A percentile compares a stretch with the other conserved stretches of the same genome.
phyloP scores from a whole-genome alignment of 2,113 vertebrate genomes.

The Dipodomys merriami region DNA sequence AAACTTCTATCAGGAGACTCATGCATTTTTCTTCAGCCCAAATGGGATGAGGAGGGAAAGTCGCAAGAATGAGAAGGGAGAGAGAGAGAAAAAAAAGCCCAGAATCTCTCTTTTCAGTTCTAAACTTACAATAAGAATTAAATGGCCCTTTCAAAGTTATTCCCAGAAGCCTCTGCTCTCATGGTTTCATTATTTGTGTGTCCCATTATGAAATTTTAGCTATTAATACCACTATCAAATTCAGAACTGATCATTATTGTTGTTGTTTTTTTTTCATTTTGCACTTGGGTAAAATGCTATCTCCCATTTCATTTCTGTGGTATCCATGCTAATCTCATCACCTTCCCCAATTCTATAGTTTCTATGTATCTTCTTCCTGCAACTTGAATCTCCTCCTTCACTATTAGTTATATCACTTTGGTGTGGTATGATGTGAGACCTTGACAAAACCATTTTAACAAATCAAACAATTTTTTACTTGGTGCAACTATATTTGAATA shows the following conservation, averaged over 20 bases:
- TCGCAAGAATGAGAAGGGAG: background rate
- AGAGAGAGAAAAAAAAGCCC: background rate
- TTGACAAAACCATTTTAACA: conserved; percentile 15
- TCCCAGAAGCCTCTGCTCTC: conserved; percentile 25
- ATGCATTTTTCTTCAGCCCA: background rate
- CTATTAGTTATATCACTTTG: background rate
- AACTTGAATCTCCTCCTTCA: background rate
- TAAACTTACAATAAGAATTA: conserved; percentile 19
- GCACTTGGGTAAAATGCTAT: conserved; percentile 14
- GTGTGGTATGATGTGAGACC: background rate
- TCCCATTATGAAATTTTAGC: background rate
- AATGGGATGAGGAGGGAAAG: background rate
- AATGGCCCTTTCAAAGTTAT: conserved; percentile 20
- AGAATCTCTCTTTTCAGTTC: conserved; percentile 5
- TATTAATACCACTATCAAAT: conserved; percentile 29
- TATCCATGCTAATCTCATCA: background rate
- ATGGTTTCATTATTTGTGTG: background rate
- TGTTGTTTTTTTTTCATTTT: conserved; percentile 28
- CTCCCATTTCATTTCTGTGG: background rate
- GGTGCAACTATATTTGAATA: background rate
- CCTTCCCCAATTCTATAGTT: background rate
- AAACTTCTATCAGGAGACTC: background rate
- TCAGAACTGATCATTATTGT: background rate
- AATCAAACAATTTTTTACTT: background rate
- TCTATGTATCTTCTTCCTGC: background rate